Base-by-base conservation (phyloP, 1,140 invertebrate genomes). In the Ceratosolen fusciceps region DNA sequence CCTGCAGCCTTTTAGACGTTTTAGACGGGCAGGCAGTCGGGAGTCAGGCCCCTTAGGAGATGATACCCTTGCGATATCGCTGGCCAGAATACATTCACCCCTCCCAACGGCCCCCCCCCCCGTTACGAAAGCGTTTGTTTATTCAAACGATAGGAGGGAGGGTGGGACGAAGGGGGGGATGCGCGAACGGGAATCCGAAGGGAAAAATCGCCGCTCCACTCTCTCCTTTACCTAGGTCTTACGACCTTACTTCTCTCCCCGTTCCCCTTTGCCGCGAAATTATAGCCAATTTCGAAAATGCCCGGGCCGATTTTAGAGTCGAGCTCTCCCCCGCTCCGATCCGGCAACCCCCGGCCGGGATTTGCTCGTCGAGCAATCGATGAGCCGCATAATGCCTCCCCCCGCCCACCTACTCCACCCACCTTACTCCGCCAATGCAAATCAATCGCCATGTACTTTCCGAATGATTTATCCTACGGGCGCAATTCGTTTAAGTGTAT, bases 401-500 rank as follows among this genome's bases (percentile, higher is more conserved):
- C n/a, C n/a, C n/a, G n/a, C n/a, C n/a, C n/a, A n/a, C n/a, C n/a
- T n/a, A n/a, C n/a, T n/a, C n/a, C n/a, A n/a, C n/a, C n/a, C n/a
- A n/a, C n/a, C n/a, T n/a, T n/a, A 79, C 83, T 49, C 67, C 56
- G 79, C 74, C 83, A 88, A 90, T 90, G 88, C 88, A 90, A 90
- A 90, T 90, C 88, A 90, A 89, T 88, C 84, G 83, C 80, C 81
- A 81, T 85, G 83, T 21, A 43, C 74, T 58, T 54, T 62, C 74
- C 67, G 16, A 87, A 87, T 89, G 89, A 90, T 90, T 90, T 88
- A 90, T 87, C 76, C 83, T 52, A 70, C 77, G 68, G 56, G 85
- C 82, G 87, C 88, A 90, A 90, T 90, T 88, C 86, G 88, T 88
- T 90, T 90, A 89, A 90, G 90, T 90, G 89, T 90, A 89, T 86